A percentile compares a stretch with the other conserved stretches of the same genome.
Evolutionary conservation across 2,888 invertebrate genomes (phyloP).

Genomic region (Fissipunctia ypsillon): DNA sequence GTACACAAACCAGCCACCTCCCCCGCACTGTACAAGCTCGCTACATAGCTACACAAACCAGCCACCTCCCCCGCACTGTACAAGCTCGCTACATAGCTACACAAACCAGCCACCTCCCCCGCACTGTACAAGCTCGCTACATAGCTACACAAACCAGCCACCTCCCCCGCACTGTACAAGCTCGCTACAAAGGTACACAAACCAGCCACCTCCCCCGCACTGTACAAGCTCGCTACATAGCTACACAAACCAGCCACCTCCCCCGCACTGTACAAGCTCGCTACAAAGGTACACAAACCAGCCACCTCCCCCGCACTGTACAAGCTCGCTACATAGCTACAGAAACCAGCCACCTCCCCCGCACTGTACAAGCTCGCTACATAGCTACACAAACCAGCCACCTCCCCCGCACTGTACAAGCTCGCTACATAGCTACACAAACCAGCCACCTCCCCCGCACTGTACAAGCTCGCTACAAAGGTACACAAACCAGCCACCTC

Average conservation of each 20-base stretch:
- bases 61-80: conserved; percentile 21
- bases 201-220: conserved; percentile 17
- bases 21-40: conserved; percentile 28
- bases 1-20: conserved; percentile 36
- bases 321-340: conserved; percentile 52
- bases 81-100: conserved; percentile 52
- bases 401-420: conserved; percentile 20
- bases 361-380: conserved; percentile 39
- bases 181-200: conserved; percentile 58
- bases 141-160: conserved; percentile 49
- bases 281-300: conserved; percentile 58
- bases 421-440: conserved; percentile 57
- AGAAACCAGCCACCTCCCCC: conserved; percentile 16
- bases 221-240: conserved; percentile 50
- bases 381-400: conserved; percentile 49
- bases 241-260: conserved; percentile 17
- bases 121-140: conserved; percentile 39
- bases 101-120: conserved; percentile 16
- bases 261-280: conserved; percentile 28
- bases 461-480: conserved; percentile 51
- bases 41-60: conserved; percentile 56
- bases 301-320: conserved; percentile 21
- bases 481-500: conserved; percentile 36
- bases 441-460: conserved; percentile 17
- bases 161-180: conserved; percentile 20